Percentiles rank a stretch among this genome's conserved stretches.
Conservation (phyloP, 2,888 invertebrate species). For the Octonoba sinensis region DNA sequence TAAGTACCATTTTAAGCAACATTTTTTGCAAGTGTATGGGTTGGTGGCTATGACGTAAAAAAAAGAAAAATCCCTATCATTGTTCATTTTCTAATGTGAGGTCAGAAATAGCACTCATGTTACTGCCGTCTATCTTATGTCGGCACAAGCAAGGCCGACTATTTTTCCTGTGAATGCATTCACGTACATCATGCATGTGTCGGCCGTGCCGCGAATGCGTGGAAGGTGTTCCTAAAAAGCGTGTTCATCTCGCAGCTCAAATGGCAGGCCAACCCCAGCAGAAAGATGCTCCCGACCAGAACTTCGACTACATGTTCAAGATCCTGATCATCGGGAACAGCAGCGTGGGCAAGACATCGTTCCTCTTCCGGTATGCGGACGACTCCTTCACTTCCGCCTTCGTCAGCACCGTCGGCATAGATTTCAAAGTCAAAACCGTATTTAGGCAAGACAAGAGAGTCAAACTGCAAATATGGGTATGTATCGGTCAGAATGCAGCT, state of each 20-base stretch:
- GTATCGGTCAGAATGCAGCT: too few relatives aligned
- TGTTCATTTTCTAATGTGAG: too few relatives aligned
- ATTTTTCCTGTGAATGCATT: too few relatives aligned
- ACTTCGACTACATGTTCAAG: slow-evolving; percentile 99
- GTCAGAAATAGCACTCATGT: too few relatives aligned
- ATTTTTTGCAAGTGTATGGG: too few relatives aligned
- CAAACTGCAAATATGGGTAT: slow-evolving; percentile 99
- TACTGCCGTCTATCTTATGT: too few relatives aligned
- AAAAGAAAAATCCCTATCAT: too few relatives aligned
- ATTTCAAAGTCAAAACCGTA: slow-evolving; percentile 99
- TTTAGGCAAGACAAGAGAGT: slow-evolving; percentile 99
- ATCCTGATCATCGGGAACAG: slow-evolving; percentile 96
- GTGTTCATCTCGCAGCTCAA: slow-evolving; percentile 55
- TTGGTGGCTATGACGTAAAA: too few relatives aligned
- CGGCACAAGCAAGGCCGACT: too few relatives aligned
- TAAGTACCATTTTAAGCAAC: too few relatives aligned
- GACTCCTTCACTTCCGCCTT: slow-evolving; percentile 99
- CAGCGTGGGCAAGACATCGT: slow-evolving; percentile 98
- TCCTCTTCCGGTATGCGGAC: slow-evolving; percentile 98
- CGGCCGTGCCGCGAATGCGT: too few relatives aligned
- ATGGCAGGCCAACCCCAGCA: slow-evolving; percentile 90
- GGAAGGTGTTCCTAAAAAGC: background rate
- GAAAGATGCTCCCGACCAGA: slow-evolving; percentile 96
- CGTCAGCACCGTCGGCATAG: slow-evolving; percentile 99
- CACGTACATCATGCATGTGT: too few relatives aligned